Conservation (phyloP, 2,888 invertebrate species). For the Elegia similella region DNA sequence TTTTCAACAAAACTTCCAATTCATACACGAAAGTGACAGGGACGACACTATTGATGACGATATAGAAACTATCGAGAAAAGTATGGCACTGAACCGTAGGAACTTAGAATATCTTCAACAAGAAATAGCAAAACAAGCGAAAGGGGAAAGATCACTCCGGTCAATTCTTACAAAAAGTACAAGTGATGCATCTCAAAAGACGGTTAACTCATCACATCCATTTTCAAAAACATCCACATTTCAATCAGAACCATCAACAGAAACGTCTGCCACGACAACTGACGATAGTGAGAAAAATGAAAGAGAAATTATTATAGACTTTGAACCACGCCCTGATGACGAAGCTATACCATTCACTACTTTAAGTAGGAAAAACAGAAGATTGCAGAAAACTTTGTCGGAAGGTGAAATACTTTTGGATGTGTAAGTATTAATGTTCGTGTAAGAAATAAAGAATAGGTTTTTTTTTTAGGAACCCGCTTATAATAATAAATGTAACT, state of each 20-base stretch:
- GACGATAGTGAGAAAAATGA: slow-evolving; percentile 84
- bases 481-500: neutral
- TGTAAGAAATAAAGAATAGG: neutral
- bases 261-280: slow-evolving; percentile 75
- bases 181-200: slow-evolving; percentile 71
- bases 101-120: slow-evolving; percentile 77
- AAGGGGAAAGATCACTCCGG: slow-evolving; percentile 59
- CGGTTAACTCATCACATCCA: slow-evolving; percentile 63
- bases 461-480: too few species aligned
- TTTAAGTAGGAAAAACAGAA: slow-evolving; percentile 71
- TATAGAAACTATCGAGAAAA: slow-evolving; percentile 76
- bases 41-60: slow-evolving; percentile 78
- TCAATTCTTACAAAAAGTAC: slow-evolving; percentile 73
- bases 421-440: slow-evolving; percentile 54
- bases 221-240: slow-evolving; percentile 76
- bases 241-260: slow-evolving; percentile 78
- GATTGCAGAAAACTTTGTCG: slow-evolving; percentile 88
- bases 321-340: slow-evolving; percentile 87
- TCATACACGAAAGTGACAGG: slow-evolving; percentile 77
- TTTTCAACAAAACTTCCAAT: slow-evolving; percentile 78
- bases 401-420: slow-evolving; percentile 89
- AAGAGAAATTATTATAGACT: slow-evolving; percentile 92
- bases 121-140: slow-evolving; percentile 76
- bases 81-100: slow-evolving; percentile 75
- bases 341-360: slow-evolving; percentile 85